phyloP scores from a whole-genome alignment of 2,797 vertebrate genomes.

The Amniataba percoides region DNA sequence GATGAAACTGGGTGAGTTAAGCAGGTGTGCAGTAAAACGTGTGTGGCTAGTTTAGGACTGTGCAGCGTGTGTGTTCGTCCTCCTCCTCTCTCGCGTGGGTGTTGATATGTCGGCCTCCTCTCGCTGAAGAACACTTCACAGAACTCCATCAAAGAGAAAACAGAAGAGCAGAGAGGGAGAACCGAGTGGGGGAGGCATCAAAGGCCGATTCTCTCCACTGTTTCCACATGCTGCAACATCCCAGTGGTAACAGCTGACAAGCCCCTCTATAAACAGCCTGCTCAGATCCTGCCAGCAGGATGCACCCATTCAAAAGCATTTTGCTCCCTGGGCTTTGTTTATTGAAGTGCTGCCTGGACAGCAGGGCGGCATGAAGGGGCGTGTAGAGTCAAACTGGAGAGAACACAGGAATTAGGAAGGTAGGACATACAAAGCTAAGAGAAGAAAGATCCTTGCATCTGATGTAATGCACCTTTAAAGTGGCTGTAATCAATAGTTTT shows the following conservation, averaged over 20 bases:
- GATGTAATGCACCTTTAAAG: not conserved
- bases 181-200: slow-evolving; percentile 72
- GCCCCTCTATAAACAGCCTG: slow-evolving; percentile 82
- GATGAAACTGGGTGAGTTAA: not conserved
- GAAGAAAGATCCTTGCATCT: not conserved
- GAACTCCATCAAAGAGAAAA: slow-evolving; percentile 79
- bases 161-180: slow-evolving; percentile 65
- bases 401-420: slow-evolving; percentile 20
- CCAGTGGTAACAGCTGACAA: slow-evolving; percentile 79
- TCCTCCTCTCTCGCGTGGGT: slow-evolving; percentile 65
- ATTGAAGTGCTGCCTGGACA: slow-evolving; percentile 76
- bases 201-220: slow-evolving; percentile 79
- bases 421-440: not conserved
- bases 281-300: slow-evolving; percentile 84
- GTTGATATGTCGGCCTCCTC: slow-evolving; percentile 74
- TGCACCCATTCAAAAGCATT: slow-evolving; percentile 75
- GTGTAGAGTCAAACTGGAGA: slow-evolving; percentile 46
- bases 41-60: slow-evolving; percentile 30
- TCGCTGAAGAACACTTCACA: slow-evolving; percentile 80
- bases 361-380: slow-evolving; percentile 63
- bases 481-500: no score
- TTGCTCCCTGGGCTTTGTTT: slow-evolving; percentile 80
- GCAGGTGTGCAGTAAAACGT: slow-evolving; percentile 52
- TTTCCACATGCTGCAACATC: slow-evolving; percentile 78
- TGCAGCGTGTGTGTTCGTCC: slow-evolving; percentile 50